Evolutionary conservation across 1,140 invertebrate genomes (phyloP).

Genomic region (Pentalonia nigronervosa): DNA sequence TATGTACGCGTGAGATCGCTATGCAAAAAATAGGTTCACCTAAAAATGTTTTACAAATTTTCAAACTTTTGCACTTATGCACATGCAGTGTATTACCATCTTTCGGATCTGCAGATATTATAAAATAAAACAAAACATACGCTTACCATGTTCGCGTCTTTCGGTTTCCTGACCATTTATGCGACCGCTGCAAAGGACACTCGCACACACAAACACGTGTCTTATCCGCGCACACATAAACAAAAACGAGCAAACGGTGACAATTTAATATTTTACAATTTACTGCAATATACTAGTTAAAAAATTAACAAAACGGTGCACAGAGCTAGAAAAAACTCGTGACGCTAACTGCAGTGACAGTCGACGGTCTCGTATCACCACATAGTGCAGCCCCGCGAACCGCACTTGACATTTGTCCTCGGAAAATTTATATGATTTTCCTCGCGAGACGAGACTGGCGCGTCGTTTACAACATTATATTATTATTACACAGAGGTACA

Average conservation of each 20-base stretch:
- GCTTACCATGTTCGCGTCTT: neutral
- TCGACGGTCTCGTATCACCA: neutral
- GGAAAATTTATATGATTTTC: neutral
- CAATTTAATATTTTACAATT: neutral
- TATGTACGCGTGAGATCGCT: neutral
- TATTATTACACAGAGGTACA: too few species aligned
- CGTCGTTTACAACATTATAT: neutral
- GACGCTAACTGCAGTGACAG: too few species aligned
- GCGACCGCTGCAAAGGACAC: neutral
- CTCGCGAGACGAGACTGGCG: too few species aligned
- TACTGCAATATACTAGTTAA: too few species aligned
- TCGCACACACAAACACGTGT: neutral
- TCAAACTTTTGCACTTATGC: neutral
- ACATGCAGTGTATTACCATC: neutral
- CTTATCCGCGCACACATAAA: neutral
- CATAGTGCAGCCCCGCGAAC: neutral
- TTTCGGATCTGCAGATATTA: neutral
- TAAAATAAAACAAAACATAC: neutral
- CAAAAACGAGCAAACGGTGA: neutral
- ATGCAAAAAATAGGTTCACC: neutral
- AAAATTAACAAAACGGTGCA: neutral
- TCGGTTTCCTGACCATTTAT: constrained; percentile 24
- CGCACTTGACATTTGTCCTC: neutral
- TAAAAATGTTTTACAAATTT: neutral
- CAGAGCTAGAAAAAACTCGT: too few species aligned